These are phyloP conservation scores for Panzeria rudis DNA, from an alignment of 2,888 invertebrate genomes.

Conservation along the genomic window DNA sequence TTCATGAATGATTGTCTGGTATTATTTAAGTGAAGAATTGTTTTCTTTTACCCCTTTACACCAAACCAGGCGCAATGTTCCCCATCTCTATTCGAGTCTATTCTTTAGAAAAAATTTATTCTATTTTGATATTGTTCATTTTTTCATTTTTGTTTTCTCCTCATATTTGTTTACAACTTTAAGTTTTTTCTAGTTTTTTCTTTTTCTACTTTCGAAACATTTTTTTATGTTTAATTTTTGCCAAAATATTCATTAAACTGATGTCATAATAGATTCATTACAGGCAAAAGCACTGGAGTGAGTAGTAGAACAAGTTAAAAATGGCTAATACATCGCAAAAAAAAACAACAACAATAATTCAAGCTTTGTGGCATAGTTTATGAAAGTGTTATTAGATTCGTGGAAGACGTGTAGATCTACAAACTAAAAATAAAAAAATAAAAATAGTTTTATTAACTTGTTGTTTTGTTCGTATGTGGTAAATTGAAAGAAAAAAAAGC, in stretches of 20 bases:
- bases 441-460: not conserved
- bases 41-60: not conserved
- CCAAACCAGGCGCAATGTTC: not conserved
- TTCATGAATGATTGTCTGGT: not conserved
- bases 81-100: not conserved
- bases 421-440: not conserved
- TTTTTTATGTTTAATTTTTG: constrained; percentile 25
- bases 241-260: constrained; percentile 20
- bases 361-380: constrained; percentile 12
- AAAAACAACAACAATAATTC: constrained; percentile 4
- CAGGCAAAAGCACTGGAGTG: not conserved
- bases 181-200: constrained; percentile 71
- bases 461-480: not conserved
- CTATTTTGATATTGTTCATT: constrained; percentile 14
- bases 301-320: not conserved
- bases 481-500: not conserved
- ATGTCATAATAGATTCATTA: constrained; percentile 52
- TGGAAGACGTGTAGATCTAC: not conserved
- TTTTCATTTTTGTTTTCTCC: constrained; percentile 79
- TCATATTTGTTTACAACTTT: constrained; percentile 82
- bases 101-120: constrained; percentile 30
- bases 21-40: constrained; percentile 6
- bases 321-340: not conserved
- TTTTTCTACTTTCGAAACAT: constrained; percentile 68
- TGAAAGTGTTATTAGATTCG: constrained; percentile 20